Base-by-base conservation (phyloP, 2,113 vertebrate genomes). In the Ictalurus furcatus region DNA sequence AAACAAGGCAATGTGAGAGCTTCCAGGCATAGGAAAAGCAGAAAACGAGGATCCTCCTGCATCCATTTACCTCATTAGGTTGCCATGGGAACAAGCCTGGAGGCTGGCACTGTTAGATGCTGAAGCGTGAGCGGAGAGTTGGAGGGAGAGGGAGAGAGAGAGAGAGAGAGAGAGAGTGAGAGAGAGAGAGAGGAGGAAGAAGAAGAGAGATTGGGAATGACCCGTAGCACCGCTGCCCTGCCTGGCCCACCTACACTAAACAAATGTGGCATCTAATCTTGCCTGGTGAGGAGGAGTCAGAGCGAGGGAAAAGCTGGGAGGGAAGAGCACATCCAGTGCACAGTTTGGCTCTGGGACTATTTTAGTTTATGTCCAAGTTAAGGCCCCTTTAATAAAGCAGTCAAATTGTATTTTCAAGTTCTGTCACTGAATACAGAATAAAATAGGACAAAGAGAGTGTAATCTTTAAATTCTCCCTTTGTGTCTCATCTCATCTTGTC, bases 51-150 rank as follows among this genome's bases (percentile, higher is more conserved):
- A 94, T 94, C 94, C 93, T 95, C 93, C 93, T 92, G 93, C 93
- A 94, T 94, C 92, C 94, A 94, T 95, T 94, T 94, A 95, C 94
- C 93, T 95, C 94, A 93, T 94, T 93, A 90, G 91, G 96, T 96
- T 95, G 94, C 92, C 95, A 96, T 95, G 94, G 94, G 88, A 93
- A 96, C 95, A 95, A 94, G 93, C 94, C 95, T 92, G 86, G 94
- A 94, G 95, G 94, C 93, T 93, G 25, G 90, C 89, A 92, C 94
- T 92, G 91, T 92, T 92, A 92, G 94, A 95, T 86, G 91, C 89
- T 86, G 92, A 94, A 93, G 93, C 92, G 89, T 94, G 91, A 94
- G 89, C 67, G 54, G 40, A 23, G 56, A 44, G 54, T 80, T n/a
- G 56, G 81, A 48, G 58, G 74, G 44, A 52, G 65, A 58, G 58